These are phyloP conservation scores for Stegana nigrithorax DNA, from an alignment of 2,888 invertebrate species.

Conservation along the genomic window DNA sequence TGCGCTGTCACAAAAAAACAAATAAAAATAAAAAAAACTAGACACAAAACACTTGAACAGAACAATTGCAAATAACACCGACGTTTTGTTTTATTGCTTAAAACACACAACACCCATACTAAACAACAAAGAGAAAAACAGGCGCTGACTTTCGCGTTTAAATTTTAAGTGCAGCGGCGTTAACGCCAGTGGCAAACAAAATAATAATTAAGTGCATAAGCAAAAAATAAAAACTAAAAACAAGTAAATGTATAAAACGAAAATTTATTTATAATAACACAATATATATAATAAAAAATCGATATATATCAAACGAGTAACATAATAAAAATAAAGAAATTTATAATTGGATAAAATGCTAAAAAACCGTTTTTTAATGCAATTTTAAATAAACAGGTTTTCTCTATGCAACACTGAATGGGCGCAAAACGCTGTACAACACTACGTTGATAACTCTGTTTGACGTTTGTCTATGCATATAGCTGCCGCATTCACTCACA, in stretches of 20 bases:
- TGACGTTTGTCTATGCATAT: too few relatives aligned
- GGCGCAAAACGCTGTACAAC: too few relatives aligned
- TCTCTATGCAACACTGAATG: too few relatives aligned
- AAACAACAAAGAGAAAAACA: too few relatives aligned
- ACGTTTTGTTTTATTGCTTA: background rate
- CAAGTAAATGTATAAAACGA: conserved; percentile 17
- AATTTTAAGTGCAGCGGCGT: conserved; percentile 10
- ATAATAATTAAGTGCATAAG: background rate
- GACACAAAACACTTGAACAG: too few relatives aligned
- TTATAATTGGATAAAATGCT: conserved; percentile 18
- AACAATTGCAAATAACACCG: background rate
- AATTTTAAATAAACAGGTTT: too few relatives aligned
- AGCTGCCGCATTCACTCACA: too few relatives aligned
- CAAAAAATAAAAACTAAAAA: conserved; percentile 2
- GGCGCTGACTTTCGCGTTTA: background rate
- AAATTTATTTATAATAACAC: conserved; percentile 1
- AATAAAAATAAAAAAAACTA: background rate
- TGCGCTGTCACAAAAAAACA: background rate
- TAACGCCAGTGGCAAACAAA: too few relatives aligned
- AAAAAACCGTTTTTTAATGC: too few relatives aligned
- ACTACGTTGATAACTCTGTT: too few relatives aligned
- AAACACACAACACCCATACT: too few relatives aligned
- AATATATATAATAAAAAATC: background rate
- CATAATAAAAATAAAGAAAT: conserved; percentile 13
- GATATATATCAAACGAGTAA: conserved; percentile 10